Evolutionary conservation across 1,140 invertebrate species (phyloP).

Genomic region (Diorhabda sublineata): DNA sequence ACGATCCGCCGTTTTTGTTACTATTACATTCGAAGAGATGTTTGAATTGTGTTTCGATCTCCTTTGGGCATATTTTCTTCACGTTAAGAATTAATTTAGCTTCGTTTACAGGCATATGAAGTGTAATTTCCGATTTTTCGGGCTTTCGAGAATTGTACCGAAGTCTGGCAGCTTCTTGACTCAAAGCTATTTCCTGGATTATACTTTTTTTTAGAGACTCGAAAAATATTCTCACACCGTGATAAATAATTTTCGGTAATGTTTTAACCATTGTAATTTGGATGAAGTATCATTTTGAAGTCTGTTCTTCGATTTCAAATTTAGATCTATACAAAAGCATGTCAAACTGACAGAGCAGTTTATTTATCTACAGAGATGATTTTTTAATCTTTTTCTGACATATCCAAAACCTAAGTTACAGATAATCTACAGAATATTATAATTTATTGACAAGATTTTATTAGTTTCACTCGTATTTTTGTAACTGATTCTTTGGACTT

Average conservation of each 20-base stretch:
- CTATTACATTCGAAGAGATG: constrained; percentile 89
- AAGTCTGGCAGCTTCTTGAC: constrained; percentile 18
- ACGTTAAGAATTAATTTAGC: constrained; percentile 89
- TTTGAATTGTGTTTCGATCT: constrained; percentile 77
- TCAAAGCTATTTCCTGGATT: constrained; percentile 22
- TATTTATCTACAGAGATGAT: too few relatives aligned
- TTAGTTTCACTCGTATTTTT: too few relatives aligned
- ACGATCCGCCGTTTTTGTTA: constrained; percentile 87
- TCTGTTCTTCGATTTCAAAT: background rate
- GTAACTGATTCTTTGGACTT: too few relatives aligned
- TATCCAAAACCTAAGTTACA: too few relatives aligned
- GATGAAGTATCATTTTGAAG: constrained; percentile 1
- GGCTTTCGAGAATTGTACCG: constrained; percentile 13
- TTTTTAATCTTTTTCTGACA: too few relatives aligned
- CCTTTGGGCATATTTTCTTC: constrained; percentile 56
- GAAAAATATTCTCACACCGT: constrained; percentile 14
- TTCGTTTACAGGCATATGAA: constrained; percentile 71
- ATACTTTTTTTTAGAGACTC: constrained; percentile 21
- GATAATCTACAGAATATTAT: too few relatives aligned
- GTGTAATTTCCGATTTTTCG: background rate
- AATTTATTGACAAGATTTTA: too few relatives aligned
- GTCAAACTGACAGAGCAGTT: too few relatives aligned
- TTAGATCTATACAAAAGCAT: too few relatives aligned
- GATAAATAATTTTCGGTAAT: constrained; percentile 17
- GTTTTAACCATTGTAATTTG: constrained; percentile 9